These are phyloP conservation scores for Lasioglossum morio DNA, from an alignment of 2,888 invertebrate species.

Conservation along the genomic window DNA sequence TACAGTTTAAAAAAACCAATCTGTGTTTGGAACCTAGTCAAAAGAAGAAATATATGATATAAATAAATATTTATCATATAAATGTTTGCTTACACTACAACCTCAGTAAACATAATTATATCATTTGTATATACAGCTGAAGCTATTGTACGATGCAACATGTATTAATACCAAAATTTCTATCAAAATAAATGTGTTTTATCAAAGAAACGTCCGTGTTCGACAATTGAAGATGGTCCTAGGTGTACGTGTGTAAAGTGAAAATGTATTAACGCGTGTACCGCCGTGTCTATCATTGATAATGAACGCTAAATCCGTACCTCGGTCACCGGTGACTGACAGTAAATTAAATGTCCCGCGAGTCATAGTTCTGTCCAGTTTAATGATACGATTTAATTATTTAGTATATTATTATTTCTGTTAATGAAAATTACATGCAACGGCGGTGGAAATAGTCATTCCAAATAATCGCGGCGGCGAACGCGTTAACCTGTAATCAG, in stretches of 20 bases:
- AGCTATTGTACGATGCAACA: constrained; percentile 51
- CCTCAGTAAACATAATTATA: constrained; percentile 46
- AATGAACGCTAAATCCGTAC: not conserved
- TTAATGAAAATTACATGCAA: not conserved
- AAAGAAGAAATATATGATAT: constrained; percentile 4
- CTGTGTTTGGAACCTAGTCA: constrained; percentile 21
- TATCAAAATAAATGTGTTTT: constrained; percentile 65
- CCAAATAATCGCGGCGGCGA: not conserved
- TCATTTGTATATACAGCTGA: constrained; percentile 65
- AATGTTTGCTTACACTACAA: constrained; percentile 44
- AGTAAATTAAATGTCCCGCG: not conserved
- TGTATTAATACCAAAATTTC: constrained; percentile 56
- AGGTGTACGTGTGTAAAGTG: not conserved
- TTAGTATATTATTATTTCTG: constrained; percentile 3
- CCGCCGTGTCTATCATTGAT: not conserved
- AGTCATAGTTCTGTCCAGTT: not conserved
- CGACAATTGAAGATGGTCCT: not conserved
- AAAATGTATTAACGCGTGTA: not conserved
- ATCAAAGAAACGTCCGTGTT: constrained; percentile 9
- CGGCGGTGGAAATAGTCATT: not conserved
- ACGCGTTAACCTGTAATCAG: constrained; percentile 3
- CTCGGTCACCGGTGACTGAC: not conserved
- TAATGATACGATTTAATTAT: not conserved
- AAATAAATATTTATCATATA: not conserved
- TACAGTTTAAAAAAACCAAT: constrained; percentile 2